Evolutionary conservation across 2,113 vertebrate species (phyloP).

Genomic region (Cnemophilus loriae): DNA sequence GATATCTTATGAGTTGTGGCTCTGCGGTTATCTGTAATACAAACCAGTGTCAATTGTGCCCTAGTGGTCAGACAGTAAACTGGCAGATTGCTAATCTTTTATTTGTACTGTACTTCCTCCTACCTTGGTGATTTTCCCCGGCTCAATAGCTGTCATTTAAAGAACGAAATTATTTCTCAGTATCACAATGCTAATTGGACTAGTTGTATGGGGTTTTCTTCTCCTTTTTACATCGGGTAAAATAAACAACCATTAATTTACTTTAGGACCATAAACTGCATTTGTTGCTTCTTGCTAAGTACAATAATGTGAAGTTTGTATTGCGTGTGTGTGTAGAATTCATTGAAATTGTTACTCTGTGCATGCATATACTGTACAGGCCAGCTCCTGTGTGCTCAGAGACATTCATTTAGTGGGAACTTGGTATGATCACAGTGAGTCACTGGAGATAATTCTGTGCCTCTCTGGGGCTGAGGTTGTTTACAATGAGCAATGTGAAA

Average conservation of each 20-base stretch:
- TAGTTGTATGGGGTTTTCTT: neutral
- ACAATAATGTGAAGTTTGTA: neutral
- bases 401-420: neutral
- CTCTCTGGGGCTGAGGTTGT: constrained; percentile 5
- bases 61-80: neutral
- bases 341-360: neutral
- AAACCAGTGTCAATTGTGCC: neutral
- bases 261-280: neutral
- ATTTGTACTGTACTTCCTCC: neutral
- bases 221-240: neutral
- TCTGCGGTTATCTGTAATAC: neutral
- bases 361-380: neutral
- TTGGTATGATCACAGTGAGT: neutral
- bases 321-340: neutral
- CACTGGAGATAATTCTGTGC: neutral
- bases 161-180: neutral
- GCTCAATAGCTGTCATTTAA: neutral
- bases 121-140: neutral
- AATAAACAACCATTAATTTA: neutral
- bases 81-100: neutral
- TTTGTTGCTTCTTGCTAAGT: neutral
- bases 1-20: neutral
- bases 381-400: neutral
- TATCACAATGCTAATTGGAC: neutral
- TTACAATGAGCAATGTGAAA: constrained; percentile 7